Evolutionary conservation across 2,888 invertebrate genomes (phyloP).

Genomic region (Hoplodrina ambigua): DNA sequence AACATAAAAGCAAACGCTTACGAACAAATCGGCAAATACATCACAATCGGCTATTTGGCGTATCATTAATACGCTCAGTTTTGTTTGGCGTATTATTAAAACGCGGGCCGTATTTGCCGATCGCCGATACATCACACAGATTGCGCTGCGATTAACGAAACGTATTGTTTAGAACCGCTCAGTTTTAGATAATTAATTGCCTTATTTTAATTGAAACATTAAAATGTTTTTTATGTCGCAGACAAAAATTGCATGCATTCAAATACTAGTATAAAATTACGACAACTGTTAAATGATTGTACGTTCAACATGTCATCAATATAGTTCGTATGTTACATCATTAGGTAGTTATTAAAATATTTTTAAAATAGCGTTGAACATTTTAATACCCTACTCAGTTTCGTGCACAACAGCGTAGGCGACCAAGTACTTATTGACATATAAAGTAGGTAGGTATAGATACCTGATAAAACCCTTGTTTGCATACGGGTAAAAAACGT

Average conservation of each 20-base stretch:
- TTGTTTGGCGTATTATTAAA: constrained; percentile 58
- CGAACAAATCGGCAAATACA: constrained; percentile 58
- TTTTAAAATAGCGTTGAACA: not conserved
- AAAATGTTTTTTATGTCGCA: not conserved
- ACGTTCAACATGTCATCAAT: no score
- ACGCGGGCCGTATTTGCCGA: constrained; percentile 42
- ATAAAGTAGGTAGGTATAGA: not conserved
- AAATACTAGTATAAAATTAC: no score
- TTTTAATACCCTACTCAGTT: not conserved
- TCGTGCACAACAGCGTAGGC: not conserved
- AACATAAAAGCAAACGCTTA: constrained; percentile 58
- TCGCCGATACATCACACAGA: constrained; percentile 56
- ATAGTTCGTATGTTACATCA: no score
- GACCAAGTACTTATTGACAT: not conserved
- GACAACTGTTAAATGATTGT: no score
- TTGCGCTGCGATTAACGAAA: constrained; percentile 51
- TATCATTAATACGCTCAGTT: constrained; percentile 47
- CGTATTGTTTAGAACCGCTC: constrained; percentile 40
- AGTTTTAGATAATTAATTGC: constrained; percentile 49
- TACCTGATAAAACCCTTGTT: not conserved
- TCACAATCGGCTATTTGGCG: constrained; percentile 43
- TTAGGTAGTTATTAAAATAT: no score
- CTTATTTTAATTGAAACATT: constrained; percentile 38
- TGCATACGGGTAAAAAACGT: constrained; percentile 4
- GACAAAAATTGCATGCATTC: no score